phyloP scores from a whole-genome alignment of 2,888 invertebrate species.

The Drosophila flavopinicola region DNA sequence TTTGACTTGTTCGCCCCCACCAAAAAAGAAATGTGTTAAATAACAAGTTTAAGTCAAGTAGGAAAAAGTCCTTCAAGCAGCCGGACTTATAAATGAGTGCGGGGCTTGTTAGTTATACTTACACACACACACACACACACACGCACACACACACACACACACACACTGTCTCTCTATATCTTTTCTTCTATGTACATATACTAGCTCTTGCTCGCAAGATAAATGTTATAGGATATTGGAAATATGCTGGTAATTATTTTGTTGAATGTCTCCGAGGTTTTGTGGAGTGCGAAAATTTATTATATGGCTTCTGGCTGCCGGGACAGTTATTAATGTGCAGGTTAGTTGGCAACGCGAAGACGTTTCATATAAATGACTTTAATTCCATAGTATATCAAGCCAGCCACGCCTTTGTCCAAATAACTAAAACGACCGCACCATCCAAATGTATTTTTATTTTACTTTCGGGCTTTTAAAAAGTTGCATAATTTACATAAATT shows the following conservation, averaged over 20 bases:
- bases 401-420: slow-evolving; percentile 3
- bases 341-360: slow-evolving; percentile 43
- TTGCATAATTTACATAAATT: too few relatives aligned
- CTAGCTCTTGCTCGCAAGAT: slow-evolving; percentile 25
- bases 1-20: slow-evolving; percentile 14
- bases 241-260: slow-evolving; percentile 80
- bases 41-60: slow-evolving; percentile 27
- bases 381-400: slow-evolving; percentile 30
- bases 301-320: slow-evolving; percentile 45
- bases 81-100: slow-evolving; percentile 58
- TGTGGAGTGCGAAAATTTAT: slow-evolving; percentile 59
- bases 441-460: background rate
- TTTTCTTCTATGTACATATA: background rate
- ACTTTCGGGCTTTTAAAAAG: background rate
- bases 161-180: background rate
- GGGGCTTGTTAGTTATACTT: slow-evolving; percentile 64
- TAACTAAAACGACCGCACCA: too few relatives aligned
- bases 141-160: background rate
- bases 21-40: slow-evolving; percentile 20
- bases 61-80: slow-evolving; percentile 9
- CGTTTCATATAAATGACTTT: slow-evolving; percentile 47
- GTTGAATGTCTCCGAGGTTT: slow-evolving; percentile 76
- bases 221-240: slow-evolving; percentile 67
- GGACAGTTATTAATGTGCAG: slow-evolving; percentile 69
- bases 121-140: slow-evolving; percentile 38